Conservation (phyloP, 1,140 invertebrate genomes). For the Paramacrobiotus metropolitanus region DNA sequence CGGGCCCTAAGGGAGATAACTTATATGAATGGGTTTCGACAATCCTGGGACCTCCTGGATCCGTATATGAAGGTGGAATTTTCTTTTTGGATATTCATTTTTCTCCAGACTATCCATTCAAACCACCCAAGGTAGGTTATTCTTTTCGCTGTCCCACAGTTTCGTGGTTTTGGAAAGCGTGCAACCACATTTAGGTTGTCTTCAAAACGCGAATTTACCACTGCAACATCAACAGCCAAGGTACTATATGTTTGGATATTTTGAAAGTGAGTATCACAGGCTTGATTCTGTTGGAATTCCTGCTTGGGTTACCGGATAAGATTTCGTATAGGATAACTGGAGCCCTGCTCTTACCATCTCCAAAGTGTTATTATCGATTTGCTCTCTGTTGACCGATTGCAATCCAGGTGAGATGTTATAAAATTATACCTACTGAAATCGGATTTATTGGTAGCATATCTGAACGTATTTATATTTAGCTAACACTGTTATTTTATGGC, state of each 20-base stretch:
- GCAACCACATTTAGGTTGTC: conserved; percentile 47
- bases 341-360: conserved; percentile 69
- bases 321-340: conserved; percentile 47
- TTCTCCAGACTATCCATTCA: conserved; percentile 86
- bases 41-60: conserved; percentile 68
- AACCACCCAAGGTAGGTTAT: conserved; percentile 62
- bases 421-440: conserved; percentile 1
- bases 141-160: no score
- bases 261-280: conserved; percentile 32
- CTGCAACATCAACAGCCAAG: conserved; percentile 90
- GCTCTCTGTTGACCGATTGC: conserved; percentile 78
- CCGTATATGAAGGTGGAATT: conserved; percentile 77
- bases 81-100: conserved; percentile 90
- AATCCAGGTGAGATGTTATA: conserved; percentile 50
- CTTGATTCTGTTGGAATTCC: no score
- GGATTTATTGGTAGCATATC: no score
- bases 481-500: no score
- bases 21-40: conserved; percentile 94
- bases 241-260: conserved; percentile 82
- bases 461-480: no score
- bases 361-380: conserved; percentile 78
- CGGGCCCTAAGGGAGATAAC: conserved; percentile 86
- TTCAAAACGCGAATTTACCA: conserved; percentile 88
- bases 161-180: no score
- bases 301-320: no score